These are phyloP conservation scores for Tryphoninae sp. DNA, from an alignment of 2,888 invertebrate genomes.

Conservation along the genomic window DNA sequence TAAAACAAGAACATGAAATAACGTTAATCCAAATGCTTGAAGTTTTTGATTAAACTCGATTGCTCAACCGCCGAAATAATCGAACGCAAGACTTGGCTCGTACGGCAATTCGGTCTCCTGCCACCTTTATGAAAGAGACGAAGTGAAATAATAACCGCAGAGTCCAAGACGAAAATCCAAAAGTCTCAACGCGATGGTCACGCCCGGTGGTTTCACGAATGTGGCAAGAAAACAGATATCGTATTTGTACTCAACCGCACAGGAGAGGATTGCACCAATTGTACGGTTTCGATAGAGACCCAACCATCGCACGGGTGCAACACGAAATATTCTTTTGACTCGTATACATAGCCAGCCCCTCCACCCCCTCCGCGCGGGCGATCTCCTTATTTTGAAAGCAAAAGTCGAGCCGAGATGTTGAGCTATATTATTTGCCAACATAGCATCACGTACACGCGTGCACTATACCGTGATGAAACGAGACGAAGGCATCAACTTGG, in stretches of 20 bases:
- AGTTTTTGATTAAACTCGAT: slow-evolving; percentile 20
- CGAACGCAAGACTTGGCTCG: slow-evolving; percentile 20
- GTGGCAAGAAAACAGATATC: slow-evolving; percentile 50
- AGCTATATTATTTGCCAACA: slow-evolving; percentile 46
- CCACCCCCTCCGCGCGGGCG: not conserved
- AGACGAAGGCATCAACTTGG: slow-evolving; percentile 34
- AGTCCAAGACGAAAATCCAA: slow-evolving; percentile 38
- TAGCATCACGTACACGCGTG: slow-evolving; percentile 54
- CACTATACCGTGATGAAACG: slow-evolving; percentile 53
- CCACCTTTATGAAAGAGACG: slow-evolving; percentile 3
- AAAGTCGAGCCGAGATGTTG: slow-evolving; percentile 22
- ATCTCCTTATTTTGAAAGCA: slow-evolving; percentile 59
- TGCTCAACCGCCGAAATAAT: slow-evolving; percentile 43
- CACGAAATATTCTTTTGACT: slow-evolving; percentile 52
- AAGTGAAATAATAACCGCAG: slow-evolving; percentile 48
- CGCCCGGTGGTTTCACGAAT: slow-evolving; percentile 55
- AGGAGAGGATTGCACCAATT: slow-evolving; percentile 54
- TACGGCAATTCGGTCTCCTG: slow-evolving; percentile 14
- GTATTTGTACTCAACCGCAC: slow-evolving; percentile 44
- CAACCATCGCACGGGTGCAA: slow-evolving; percentile 47
- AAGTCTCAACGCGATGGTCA: slow-evolving; percentile 46
- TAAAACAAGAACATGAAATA: not conserved
- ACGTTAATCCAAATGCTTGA: not conserved
- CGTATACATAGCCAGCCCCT: not conserved
- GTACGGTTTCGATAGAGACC: slow-evolving; percentile 43